Evolutionary conservation across 2,113 vertebrate genomes (phyloP).

Genomic region (Gymnocephalus cernua): DNA sequence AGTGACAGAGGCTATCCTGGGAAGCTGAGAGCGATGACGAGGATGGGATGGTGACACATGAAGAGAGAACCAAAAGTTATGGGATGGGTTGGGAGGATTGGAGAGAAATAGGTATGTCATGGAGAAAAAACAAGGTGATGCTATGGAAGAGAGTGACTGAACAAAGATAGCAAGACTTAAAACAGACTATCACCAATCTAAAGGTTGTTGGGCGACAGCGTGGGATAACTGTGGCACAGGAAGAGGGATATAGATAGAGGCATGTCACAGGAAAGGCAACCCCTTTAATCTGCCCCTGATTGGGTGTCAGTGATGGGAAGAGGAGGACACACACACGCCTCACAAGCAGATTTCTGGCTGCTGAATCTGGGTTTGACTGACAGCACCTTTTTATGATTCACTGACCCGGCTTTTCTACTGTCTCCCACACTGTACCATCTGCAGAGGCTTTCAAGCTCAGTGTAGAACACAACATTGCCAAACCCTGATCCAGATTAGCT

Average conservation of each 20-base stretch:
- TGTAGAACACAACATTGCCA: constrained; percentile 43
- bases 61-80: constrained; percentile 30
- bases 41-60: constrained; percentile 52
- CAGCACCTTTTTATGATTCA: constrained; percentile 71
- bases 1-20: constrained; percentile 47
- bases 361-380: constrained; percentile 65
- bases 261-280: constrained; percentile 54
- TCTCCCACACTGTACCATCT: constrained; percentile 44
- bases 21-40: constrained; percentile 44
- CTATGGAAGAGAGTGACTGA: constrained; percentile 48
- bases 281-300: constrained; percentile 50
- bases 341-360: constrained; percentile 40
- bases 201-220: constrained; percentile 27
- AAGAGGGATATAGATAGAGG: constrained; percentile 47
- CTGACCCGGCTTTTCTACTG: constrained; percentile 16
- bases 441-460: constrained; percentile 28
- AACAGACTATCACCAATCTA: constrained; percentile 10
- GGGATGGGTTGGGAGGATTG: constrained; percentile 31
- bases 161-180: constrained; percentile 50
- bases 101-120: constrained; percentile 31
- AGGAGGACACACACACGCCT: constrained; percentile 32
- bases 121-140: constrained; percentile 50
- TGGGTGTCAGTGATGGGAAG: constrained; percentile 44
- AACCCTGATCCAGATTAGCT: constrained; percentile 68
- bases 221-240: constrained; percentile 46